Evolutionary conservation across 2,888 invertebrate genomes (phyloP).

Genomic region (Apodemia zela): DNA sequence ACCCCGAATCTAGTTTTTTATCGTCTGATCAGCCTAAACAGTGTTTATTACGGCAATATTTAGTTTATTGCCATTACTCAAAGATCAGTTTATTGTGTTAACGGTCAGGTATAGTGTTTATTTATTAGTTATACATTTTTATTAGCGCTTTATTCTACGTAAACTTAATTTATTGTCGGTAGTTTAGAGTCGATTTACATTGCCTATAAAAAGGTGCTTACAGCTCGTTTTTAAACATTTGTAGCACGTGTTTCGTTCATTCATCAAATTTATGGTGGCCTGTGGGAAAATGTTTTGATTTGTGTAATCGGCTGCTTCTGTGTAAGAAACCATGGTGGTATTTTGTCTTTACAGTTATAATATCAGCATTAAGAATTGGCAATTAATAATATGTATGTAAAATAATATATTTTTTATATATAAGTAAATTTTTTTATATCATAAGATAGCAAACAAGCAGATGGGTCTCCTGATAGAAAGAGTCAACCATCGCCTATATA

Average conservation of each 20-base stretch:
- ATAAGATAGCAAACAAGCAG: too few relatives aligned
- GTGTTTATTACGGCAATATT: slow-evolving; percentile 79
- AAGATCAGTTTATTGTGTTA: slow-evolving; percentile 75
- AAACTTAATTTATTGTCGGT: slow-evolving; percentile 79
- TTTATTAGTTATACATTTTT: slow-evolving; percentile 81
- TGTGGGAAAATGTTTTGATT: slow-evolving; percentile 76
- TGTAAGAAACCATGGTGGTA: slow-evolving; percentile 1
- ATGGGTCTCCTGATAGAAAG: too few relatives aligned
- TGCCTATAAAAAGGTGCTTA: slow-evolving; percentile 79
- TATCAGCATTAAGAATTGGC: neutral
- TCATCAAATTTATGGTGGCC: slow-evolving; percentile 78
- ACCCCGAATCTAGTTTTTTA: slow-evolving; percentile 40
- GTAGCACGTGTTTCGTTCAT: slow-evolving; percentile 79
- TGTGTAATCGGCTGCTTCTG: slow-evolving; percentile 21
- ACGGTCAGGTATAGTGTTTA: slow-evolving; percentile 78
- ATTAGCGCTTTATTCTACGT: slow-evolving; percentile 79
- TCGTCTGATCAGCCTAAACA: slow-evolving; percentile 73
- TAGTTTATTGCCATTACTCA: slow-evolving; percentile 76
- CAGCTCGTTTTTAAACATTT: slow-evolving; percentile 76
- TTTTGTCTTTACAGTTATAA: neutral
- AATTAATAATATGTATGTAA: too few relatives aligned
- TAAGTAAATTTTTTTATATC: too few relatives aligned
- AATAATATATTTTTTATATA: too few relatives aligned
- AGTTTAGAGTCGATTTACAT: slow-evolving; percentile 75
- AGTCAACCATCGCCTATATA: too few relatives aligned